Base-by-base conservation (phyloP, 2,888 invertebrate genomes). In the Sinodicranocentrus sp. region DNA sequence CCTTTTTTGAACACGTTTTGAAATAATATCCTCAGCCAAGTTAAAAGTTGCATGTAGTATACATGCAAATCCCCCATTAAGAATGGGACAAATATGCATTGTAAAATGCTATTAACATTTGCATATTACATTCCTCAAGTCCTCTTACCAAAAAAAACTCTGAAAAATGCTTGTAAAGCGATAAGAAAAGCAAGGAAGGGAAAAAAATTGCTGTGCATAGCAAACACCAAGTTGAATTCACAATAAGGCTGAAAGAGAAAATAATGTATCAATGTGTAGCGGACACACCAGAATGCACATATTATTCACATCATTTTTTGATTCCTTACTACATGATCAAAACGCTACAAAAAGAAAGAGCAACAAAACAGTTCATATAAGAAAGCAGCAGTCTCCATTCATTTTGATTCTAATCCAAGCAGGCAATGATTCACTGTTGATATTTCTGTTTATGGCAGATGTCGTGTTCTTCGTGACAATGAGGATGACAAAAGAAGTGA, bases 381-480 rank as follows among this genome's bases (percentile, higher is more conserved):
- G n/a, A n/a, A n/a, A n/a, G n/a, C n/a, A n/a, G n/a, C n/a, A n/a
- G n/a, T n/a, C n/a, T 48, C n/a, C 48, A 48, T 48, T n/a, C 48
- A 48, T 52, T 52, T 25, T 8, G n/a, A 57, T 57, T 57, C 57
- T 25, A 44, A 23, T 57, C 13, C 57, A 68, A 67, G 63, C 44
- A 63, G 76, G 54, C 39, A 76, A 71, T 82, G 75, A 76, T 76
- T 75, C 76, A 76, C 61, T 70, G 75, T 76, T 82, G 68, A 75
- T 82, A 76, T 71, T 82, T 82, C 82, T 82, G 76, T 82, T 82
- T 82, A 82, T 82, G 82, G 82, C 82, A 82, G 61, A 76, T 82
- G 76, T 82, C 82, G 82, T 82, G 82, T 82, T 82, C 73, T 76
- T 71, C 82, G 76, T 76, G 82, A 82, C 82, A 82, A 76, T 82